Evolutionary conservation across 2,797 vertebrate species (phyloP).

Genomic region (Benthosema pterotum): DNA sequence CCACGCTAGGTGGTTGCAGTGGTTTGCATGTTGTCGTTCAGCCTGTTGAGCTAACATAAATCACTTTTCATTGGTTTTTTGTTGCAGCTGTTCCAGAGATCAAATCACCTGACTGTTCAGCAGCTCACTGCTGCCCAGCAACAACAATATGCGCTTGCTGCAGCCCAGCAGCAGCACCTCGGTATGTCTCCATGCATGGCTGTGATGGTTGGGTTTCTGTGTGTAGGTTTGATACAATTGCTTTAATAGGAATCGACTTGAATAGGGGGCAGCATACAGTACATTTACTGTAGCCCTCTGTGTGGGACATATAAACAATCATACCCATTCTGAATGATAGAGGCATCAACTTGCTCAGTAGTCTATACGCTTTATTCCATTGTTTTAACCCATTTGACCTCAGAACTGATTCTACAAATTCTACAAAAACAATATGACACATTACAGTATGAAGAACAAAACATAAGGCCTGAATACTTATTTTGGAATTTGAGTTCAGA

Average conservation of each 20-base stretch:
- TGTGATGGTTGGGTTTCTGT: slow-evolving; percentile 40
- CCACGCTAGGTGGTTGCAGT: neutral
- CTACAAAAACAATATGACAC: too few relatives aligned
- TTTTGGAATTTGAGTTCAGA: too few relatives aligned
- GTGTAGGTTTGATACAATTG: neutral
- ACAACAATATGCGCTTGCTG: slow-evolving; percentile 94
- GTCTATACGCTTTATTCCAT: too few relatives aligned
- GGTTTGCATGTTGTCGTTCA: neutral
- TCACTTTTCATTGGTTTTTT: neutral
- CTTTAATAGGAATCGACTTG: slow-evolving; percentile 1
- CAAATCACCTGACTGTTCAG: slow-evolving; percentile 91
- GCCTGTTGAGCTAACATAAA: slow-evolving; percentile 7
- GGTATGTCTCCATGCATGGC: slow-evolving; percentile 70
- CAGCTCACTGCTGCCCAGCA: slow-evolving; percentile 95
- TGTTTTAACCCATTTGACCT: too few relatives aligned
- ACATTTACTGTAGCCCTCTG: too few relatives aligned
- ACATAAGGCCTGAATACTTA: too few relatives aligned
- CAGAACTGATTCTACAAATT: too few relatives aligned
- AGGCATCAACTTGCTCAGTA: too few relatives aligned
- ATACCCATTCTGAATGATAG: too few relatives aligned
- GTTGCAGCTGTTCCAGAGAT: slow-evolving; percentile 94
- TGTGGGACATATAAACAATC: too few relatives aligned
- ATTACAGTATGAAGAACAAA: too few relatives aligned
- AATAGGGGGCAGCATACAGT: neutral
- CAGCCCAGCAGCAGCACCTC: slow-evolving; percentile 94